Conservation (phyloP, 2,113 vertebrate genomes). For the Odocoileus hemionus region DNA sequence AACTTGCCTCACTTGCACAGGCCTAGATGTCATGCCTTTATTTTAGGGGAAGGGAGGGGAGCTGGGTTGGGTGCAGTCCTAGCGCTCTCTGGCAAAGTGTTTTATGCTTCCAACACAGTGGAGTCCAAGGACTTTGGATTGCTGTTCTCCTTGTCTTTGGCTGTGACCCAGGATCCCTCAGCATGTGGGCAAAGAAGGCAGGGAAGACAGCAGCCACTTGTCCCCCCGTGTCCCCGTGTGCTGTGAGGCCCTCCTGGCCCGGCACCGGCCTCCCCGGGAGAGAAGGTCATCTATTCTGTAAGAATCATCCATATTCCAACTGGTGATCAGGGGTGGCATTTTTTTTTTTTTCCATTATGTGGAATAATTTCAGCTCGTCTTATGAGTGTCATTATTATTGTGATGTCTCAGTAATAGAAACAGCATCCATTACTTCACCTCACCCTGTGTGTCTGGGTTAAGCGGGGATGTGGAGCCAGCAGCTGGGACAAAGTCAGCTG, state of each 20-base stretch:
- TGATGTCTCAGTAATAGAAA: constrained; percentile 46
- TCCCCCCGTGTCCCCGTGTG: not conserved
- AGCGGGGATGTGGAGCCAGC: not conserved
- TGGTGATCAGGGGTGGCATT: constrained; percentile 41
- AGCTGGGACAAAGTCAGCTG: not conserved
- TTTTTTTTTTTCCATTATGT: constrained; percentile 59
- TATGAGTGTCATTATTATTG: constrained; percentile 25
- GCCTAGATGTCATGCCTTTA: accelerated
- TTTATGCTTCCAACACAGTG: not conserved
- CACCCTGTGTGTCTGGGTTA: constrained; percentile 29
- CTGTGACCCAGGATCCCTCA: not conserved
- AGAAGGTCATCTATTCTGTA: constrained; percentile 52
- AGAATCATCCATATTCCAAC: constrained; percentile 35
- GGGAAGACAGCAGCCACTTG: not conserved
- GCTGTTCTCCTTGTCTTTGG: not conserved
- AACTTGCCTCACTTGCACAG: not conserved
- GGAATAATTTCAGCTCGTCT: constrained; percentile 53
- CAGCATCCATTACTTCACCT: constrained; percentile 48
- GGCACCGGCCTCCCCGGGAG: accelerated
- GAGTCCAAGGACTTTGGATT: not conserved
- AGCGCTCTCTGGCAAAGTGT: not conserved
- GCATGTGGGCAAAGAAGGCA: not conserved
- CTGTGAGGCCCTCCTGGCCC: not conserved
- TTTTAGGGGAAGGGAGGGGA: not conserved
- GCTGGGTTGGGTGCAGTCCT: too few species aligned